Base-by-base conservation (phyloP, 2,113 vertebrate species). In the Urocynchramus pylzowi region DNA sequence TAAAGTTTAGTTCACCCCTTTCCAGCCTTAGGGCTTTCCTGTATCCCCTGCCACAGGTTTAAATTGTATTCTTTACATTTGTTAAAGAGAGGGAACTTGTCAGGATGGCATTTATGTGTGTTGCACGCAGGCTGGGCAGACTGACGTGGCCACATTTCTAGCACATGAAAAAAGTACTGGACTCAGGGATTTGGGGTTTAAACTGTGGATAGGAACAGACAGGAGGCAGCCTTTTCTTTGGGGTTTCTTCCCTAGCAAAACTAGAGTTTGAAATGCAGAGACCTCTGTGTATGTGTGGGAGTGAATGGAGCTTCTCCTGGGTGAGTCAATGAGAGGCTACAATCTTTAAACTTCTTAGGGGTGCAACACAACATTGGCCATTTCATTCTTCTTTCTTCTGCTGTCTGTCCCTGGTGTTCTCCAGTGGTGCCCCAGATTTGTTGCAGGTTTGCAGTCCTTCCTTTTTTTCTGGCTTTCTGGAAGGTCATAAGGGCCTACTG, bases 381-480 rank as follows among this genome's bases (percentile, higher is more conserved):
- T 37, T 35, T 11, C 13, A 21, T 21, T 10, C 33, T 44, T 15
- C 27, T 37, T 71, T 42, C 11, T 63, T 71, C 31, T 63, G 22
- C 13, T 78, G 7, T 23, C 37, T 18, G 28, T 57, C 39, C 11
- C 42, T 65, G 2, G 5, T 49, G 16, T 44, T 65, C 20, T 65
- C 16, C 18, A 28, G 0, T 28, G 6, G 2, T 69, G 11, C 6
- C n/a, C 3, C 22, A 87, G 60, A 65, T 0, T 1, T 21, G 33
- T 7, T 0, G 2, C 8, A 49, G 15, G 5, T 65, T 70, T 78
- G 17, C 42, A 84, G 39, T 47, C 23, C 22, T 75, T 84, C 42
- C 17, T 78, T 27, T 79, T 78, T 80, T 45, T 23, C 59, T 61
- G 39, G 15, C 8, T 67, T 68, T 76, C 27, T 79, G 42, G 35